Base-by-base conservation (phyloP, 1,140 invertebrate species). In the Leptoteleia sp. region DNA sequence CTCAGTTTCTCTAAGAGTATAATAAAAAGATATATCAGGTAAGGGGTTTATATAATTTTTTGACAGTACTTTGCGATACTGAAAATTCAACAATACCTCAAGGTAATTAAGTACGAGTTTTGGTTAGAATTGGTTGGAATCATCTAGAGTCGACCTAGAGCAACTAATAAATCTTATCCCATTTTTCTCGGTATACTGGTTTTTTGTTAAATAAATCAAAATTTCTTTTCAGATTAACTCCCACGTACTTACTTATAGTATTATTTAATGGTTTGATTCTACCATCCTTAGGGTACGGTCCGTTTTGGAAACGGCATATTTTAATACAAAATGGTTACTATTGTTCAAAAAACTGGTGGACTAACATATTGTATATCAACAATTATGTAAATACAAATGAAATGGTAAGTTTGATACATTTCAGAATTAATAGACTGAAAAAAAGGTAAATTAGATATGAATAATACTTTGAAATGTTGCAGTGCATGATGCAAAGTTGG, bases 401-500 rank as follows among this genome's bases (percentile, higher is more conserved):
- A 33, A 45, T 82, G 64, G 86, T 88, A 67, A 65, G 62, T 33
- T 25, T 25, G 22, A 6, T 25, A 25, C 22, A 25, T 25, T 25
- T 25, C 6, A 25, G n/a, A n/a, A n/a, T n/a, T n/a, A n/a, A n/a
- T n/a, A n/a, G n/a, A n/a, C n/a, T n/a, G n/a, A n/a, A n/a, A n/a
- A n/a, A n/a, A n/a, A n/a, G n/a, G n/a, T n/a, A n/a, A n/a, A n/a
- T n/a, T n/a, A 33, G 17, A 47, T 22, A 22, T 22, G 5, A 31
- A 31, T 31, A 31, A 31, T 31, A 31, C 3, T 31, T n/a, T n/a
- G n/a, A n/a, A n/a, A n/a, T n/a, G n/a, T n/a, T n/a, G n/a, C n/a
- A 92, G 91, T 92, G 91, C 64, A 84, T 92, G 57, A 82, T 84
- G 27, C 91, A 91, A 64, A 84, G 90, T 0, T 92, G 91, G 91